Evolutionary conservation across 2,888 invertebrate genomes (phyloP).

Genomic region (Itoplectis maculator): DNA sequence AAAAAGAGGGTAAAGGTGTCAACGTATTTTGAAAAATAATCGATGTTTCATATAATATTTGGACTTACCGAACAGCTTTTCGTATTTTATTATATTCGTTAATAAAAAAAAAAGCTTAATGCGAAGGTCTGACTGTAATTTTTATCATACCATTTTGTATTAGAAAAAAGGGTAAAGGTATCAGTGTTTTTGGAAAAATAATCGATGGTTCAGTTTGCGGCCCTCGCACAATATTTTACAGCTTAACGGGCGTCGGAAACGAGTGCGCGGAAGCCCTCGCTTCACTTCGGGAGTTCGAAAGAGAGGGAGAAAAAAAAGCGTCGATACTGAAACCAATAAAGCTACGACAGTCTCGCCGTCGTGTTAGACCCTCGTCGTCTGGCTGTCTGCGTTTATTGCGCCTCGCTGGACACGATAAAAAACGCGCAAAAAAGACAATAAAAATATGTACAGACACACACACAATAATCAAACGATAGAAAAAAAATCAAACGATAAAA

Average conservation of each 20-base stretch:
- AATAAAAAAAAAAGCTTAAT: not conserved
- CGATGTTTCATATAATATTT: no score
- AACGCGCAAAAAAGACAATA: not conserved
- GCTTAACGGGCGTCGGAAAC: constrained; percentile 9
- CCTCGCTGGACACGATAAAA: not conserved
- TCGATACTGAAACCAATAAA: constrained; percentile 64
- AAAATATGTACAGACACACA: constrained; percentile 1
- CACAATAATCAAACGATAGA: not conserved
- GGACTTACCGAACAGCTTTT: not conserved
- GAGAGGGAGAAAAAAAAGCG: constrained; percentile 36
- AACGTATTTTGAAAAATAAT: no score
- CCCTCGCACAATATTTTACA: not conserved
- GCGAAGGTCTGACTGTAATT: not conserved
- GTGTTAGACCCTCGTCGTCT: constrained; percentile 29
- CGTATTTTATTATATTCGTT: not conserved
- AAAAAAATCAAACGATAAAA: not conserved
- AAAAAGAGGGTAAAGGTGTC: no score
- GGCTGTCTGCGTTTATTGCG: constrained; percentile 19
- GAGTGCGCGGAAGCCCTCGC: constrained; percentile 29
- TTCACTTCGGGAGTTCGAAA: constrained; percentile 28
- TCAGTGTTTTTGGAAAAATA: not conserved
- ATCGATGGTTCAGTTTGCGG: not conserved
- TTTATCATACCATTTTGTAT: not conserved
- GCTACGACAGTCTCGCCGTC: constrained; percentile 21
- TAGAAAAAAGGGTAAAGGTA: no score